Conservation (phyloP, 2,797 vertebrate genomes). For the Pangasius macronema region DNA sequence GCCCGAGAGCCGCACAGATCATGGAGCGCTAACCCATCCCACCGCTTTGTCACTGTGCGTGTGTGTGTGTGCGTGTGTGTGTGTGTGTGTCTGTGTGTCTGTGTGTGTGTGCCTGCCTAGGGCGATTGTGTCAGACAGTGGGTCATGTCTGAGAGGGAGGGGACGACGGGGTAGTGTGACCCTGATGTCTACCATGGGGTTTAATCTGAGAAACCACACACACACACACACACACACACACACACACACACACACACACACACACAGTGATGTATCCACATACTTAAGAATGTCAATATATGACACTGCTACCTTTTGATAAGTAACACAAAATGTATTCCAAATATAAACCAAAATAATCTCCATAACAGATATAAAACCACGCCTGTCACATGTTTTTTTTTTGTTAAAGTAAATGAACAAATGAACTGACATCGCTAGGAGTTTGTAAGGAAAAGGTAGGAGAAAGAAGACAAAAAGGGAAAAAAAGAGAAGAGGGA, state of each 20-base stretch:
- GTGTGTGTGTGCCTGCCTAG: conserved; percentile 8
- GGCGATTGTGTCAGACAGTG: conserved; percentile 42
- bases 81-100: conserved; percentile 48
- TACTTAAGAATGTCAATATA: neutral
- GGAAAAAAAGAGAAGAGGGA: neutral
- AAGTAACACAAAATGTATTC: neutral
- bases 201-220: conserved; percentile 10
- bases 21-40: conserved; percentile 53
- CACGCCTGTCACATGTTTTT: neutral
- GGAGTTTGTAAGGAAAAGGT: conserved; percentile 29
- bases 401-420: neutral
- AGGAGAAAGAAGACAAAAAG: neutral
- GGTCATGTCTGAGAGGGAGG: conserved; percentile 43
- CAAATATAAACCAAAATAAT: neutral
- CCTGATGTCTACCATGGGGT: conserved; percentile 29
- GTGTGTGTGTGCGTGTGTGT: conserved; percentile 27
- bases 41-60: conserved; percentile 52
- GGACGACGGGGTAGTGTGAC: conserved; percentile 23
- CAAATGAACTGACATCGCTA: neutral
- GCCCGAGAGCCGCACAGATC: conserved; percentile 53
- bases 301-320: neutral
- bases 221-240: conserved; percentile 22
- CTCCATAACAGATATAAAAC: neutral
- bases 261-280: neutral
- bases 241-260: conserved; percentile 34